These are phyloP conservation scores for Platycercus adscitus DNA, from an alignment of 2,113 vertebrate species.

Conservation along the genomic window DNA sequence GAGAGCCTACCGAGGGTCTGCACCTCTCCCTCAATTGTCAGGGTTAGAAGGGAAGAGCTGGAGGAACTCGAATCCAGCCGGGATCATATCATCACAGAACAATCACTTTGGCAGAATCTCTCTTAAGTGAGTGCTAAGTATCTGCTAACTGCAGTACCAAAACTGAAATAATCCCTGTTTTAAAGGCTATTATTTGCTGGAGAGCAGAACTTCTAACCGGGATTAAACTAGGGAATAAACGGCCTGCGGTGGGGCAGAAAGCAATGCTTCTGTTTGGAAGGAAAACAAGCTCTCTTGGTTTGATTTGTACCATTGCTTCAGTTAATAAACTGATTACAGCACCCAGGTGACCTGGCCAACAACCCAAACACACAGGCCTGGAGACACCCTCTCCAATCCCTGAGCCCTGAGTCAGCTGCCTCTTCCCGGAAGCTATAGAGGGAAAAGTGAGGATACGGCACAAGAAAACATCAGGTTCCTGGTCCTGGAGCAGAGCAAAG, in stretches of 20 bases:
- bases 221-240: background rate
- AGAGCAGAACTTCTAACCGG: background rate
- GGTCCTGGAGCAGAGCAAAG: background rate
- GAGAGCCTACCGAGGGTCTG: fast-evolving
- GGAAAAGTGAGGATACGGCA: background rate
- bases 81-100: background rate
- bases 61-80: background rate
- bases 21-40: background rate
- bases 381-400: background rate
- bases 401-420: background rate
- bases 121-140: constrained; percentile 13
- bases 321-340: background rate
- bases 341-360: background rate
- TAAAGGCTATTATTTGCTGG: background rate
- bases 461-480: background rate
- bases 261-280: background rate
- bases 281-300: background rate
- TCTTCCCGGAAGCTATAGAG: background rate
- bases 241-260: background rate
- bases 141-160: background rate
- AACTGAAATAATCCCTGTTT: background rate
- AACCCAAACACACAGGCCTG: background rate
- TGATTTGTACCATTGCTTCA: background rate
- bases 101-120: background rate
- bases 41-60: background rate